These are phyloP conservation scores for Acleris holmiana DNA, from an alignment of 2,888 invertebrate species.

Conservation along the genomic window DNA sequence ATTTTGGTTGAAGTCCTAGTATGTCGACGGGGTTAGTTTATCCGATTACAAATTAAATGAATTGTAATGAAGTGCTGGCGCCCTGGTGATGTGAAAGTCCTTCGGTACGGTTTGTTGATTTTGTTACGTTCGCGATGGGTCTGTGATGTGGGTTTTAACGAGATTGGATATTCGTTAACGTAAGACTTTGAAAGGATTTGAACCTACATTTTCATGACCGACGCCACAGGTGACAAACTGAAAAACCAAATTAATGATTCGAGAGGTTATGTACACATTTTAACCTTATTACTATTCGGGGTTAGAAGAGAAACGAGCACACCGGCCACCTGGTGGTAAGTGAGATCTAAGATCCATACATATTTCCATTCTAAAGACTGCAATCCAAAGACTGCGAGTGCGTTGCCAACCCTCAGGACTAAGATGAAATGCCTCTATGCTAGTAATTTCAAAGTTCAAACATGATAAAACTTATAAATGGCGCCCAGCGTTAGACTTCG, in stretches of 20 bases:
- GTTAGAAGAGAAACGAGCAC: no score
- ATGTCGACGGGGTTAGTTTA: conserved; percentile 35
- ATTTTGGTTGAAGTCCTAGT: conserved; percentile 2
- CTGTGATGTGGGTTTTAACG: not conserved
- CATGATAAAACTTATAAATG: not conserved
- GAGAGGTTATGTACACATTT: no score
- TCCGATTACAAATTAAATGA: conserved; percentile 51
- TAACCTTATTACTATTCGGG: not conserved
- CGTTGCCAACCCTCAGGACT: no score
- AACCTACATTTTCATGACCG: no score
- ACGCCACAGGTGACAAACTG: no score
- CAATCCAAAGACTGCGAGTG: no score
- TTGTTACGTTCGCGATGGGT: conserved; percentile 2
- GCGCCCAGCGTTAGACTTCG: conserved; percentile 1
- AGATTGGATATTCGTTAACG: not conserved
- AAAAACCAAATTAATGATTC: no score
- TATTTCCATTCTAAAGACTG: no score
- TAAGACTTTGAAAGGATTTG: not conserved
- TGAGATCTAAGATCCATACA: no score
- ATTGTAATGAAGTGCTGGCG: conserved; percentile 47
- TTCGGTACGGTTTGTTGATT: conserved; percentile 17
- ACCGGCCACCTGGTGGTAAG: no score
- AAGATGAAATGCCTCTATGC: no score
- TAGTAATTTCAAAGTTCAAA: not conserved
- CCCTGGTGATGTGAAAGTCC: conserved; percentile 8